Evolutionary conservation across 1,140 invertebrate species (phyloP).

Genomic region (Pseudomyrmex pallidus): DNA sequence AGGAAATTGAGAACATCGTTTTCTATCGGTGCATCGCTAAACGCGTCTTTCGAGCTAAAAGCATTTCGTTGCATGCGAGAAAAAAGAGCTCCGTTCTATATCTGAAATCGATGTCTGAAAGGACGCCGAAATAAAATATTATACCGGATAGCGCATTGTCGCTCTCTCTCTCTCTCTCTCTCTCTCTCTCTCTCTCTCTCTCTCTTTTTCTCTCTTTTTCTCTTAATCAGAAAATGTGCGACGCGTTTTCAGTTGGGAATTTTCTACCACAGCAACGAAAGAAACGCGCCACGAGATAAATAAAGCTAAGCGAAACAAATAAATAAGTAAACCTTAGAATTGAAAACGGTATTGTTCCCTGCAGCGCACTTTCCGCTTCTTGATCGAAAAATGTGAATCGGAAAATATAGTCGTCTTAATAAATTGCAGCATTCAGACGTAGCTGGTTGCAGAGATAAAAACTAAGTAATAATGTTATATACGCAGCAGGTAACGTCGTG

Average conservation of each 20-base stretch:
- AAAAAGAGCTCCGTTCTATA: conserved; percentile 20
- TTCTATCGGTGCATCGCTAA: conserved; percentile 51
- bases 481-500: neutral
- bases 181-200: neutral
- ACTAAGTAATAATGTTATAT: too few species aligned
- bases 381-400: neutral
- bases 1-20: conserved; percentile 50
- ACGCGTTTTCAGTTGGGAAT: conserved; percentile 25
- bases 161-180: neutral
- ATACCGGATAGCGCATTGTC: conserved; percentile 25
- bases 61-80: conserved; percentile 53
- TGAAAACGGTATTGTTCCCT: conserved; percentile 25
- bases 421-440: neutral
- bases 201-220: neutral
- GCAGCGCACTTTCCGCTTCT: neutral
- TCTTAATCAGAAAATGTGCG: conserved; percentile 55
- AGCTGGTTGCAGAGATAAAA: neutral
- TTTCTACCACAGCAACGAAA: conserved; percentile 10
- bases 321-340: conserved; percentile 48
- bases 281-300: conserved; percentile 30
- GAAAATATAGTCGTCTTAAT: conserved; percentile 29
- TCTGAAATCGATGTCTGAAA: conserved; percentile 54
- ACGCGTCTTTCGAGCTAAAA: conserved; percentile 48
- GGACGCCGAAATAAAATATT: conserved; percentile 50
- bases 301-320: conserved; percentile 31